A percentile compares a stretch with the other conserved stretches of the same genome.
These are phyloP conservation scores for Caerostris extrusa DNA, from an alignment of 1,140 invertebrate genomes.

Conservation along the genomic window DNA sequence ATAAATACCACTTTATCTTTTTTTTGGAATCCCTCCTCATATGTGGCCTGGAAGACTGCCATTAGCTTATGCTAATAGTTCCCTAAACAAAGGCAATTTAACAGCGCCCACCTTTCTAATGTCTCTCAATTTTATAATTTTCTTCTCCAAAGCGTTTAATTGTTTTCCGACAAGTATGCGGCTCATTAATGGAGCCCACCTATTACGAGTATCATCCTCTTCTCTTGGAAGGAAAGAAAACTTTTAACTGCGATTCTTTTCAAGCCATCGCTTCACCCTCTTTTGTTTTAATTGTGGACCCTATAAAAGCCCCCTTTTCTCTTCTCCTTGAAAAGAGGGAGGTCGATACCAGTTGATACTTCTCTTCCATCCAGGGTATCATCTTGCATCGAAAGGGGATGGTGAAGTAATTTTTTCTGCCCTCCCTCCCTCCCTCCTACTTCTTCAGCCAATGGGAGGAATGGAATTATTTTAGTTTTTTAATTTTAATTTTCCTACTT, in stretches of 20 bases:
- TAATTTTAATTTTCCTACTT: neutral
- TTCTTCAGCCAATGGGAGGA: slow-evolving; percentile 8
- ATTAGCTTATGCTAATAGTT: slow-evolving; percentile 77
- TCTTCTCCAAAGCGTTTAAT: slow-evolving; percentile 69
- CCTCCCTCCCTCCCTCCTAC: neutral
- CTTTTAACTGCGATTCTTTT: slow-evolving; percentile 75
- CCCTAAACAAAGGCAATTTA: slow-evolving; percentile 78
- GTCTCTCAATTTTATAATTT: slow-evolving; percentile 72
- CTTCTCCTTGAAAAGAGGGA: neutral
- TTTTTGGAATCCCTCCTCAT: slow-evolving; percentile 55
- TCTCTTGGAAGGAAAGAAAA: slow-evolving; percentile 53
- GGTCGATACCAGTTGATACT: slow-evolving; percentile 77
- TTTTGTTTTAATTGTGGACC: slow-evolving; percentile 76
- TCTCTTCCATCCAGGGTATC: slow-evolving; percentile 6
- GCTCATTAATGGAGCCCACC: slow-evolving; percentile 74
- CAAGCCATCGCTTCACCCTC: slow-evolving; percentile 12
- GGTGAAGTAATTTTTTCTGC: neutral
- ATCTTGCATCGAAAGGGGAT: neutral
- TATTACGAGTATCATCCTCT: slow-evolving; percentile 64
- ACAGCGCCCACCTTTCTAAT: slow-evolving; percentile 74
- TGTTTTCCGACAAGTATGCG: slow-evolving; percentile 77
- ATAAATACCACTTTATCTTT: slow-evolving; percentile 75
- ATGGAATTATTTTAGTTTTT: slow-evolving; percentile 35
- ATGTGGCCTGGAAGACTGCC: neutral
- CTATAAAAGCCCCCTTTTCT: slow-evolving; percentile 50